Base-by-base conservation (phyloP, 2,113 vertebrate genomes). In the Hippocampus mohnikei region DNA sequence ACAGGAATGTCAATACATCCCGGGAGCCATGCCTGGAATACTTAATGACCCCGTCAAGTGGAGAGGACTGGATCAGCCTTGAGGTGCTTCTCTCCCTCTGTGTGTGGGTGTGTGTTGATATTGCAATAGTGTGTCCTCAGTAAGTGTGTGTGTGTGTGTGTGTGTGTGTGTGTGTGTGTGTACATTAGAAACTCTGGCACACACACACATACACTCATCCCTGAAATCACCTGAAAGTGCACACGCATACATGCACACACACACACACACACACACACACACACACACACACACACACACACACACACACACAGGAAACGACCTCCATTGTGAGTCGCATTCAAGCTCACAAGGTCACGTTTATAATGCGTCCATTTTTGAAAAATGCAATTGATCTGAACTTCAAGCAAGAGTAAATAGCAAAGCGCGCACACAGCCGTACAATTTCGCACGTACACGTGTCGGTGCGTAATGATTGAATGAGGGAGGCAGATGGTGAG, bases 401-500 rank as follows among this genome's bases (percentile, higher is more conserved):
- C 59, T 70, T 40, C 6, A 65, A 46, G 41, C 64, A 69, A 21
- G 67, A 60, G 66, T 20, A 76, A 76, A 75, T 65, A 66, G 74
- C 42, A 48, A 63, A 52, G 13, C 27, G 7, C 15, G 16, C 58
- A n/a, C 48, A 52, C 56, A 71, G 61, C 62, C 58, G 63, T 67
- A 68, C 72, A 73, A 40, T 71, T 46, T 73, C 64, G 63, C 63
- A 69, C 67, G 63, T 56, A n/a, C 80, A 74, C 81, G 72, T 68
- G 81, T 69, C 64, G 21, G 20, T 80, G 80, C 72, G 85, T 66
- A 79, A 76, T 86, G 85, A 83, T 77, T 79, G 78, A 66, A 71
- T 64, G 72, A 68, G 64, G 70, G 76, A 86, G 85, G 87, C 88
- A 89, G 85, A 84, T 89, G 86, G 88, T 91, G 90, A 91, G 84